Base-by-base conservation (phyloP, 2,113 vertebrate genomes). In the Bos taurus region DNA sequence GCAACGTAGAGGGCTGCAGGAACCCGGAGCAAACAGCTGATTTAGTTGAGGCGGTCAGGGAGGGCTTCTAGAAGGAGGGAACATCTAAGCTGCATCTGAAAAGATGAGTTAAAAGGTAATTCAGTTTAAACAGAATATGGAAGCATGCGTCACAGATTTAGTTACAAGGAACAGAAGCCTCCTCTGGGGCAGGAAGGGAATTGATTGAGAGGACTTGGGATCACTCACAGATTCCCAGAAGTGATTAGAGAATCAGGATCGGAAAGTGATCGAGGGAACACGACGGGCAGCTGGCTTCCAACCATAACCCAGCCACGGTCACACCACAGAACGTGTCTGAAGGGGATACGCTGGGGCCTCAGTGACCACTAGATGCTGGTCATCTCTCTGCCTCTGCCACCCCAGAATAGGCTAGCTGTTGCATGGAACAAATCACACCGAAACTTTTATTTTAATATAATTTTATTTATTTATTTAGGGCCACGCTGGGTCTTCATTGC, bases 61-160 rank as follows among this genome's bases (percentile, higher is more conserved):
- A 54, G 52, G 93, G 78, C 93, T 88, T 97, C 95, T 48, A 8
- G 91, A 89, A 94, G 36, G 88, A 90, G 40, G 59, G 16, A 43
- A 23, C 16, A 0, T 64, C n/a, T 8, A 33, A 57, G 33, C 46
- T 26, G n/a, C 64, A 33, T 54, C 21, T 10, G 16, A 30, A 87
- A 59, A 95, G 43, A 74, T 15, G 46, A 77, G 30, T 11, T 40
- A 23, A n/a, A 81, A 85, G 6, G 46, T 71, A 3, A n/a, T 56
- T 74, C 16, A 2, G 10, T 3, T 7, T 78, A 50, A 81, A 71
- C 2, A 33, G n/a, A 91, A 25, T 80, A 11, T 21, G 26, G 56
- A 96, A 67, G 52, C 7, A 6, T 3, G 14, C 23, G 10, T 60
- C 83, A 7, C 23, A 48, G 89, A 82, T 57, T 78, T 40, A 21